These are phyloP conservation scores for Chlamydotis undulata DNA, from an alignment of 2,113 vertebrate genomes.

Conservation along the genomic window DNA sequence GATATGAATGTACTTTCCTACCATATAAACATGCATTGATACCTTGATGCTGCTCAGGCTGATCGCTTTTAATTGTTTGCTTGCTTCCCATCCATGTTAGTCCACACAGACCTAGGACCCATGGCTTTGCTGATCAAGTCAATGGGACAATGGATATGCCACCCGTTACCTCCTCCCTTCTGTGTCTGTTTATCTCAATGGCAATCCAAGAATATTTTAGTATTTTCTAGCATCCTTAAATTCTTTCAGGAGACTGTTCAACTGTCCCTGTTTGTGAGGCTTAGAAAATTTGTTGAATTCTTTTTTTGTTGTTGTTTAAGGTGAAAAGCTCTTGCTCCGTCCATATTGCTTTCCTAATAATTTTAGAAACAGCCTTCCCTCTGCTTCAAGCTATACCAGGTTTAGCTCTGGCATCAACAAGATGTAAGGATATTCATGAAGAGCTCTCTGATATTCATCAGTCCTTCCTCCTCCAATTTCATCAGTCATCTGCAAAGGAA, in stretches of 20 bases:
- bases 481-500: slow-evolving; percentile 18
- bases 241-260: background rate
- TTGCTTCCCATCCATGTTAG: background rate
- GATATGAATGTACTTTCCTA: background rate
- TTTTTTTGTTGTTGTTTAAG: background rate
- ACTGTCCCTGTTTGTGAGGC: background rate
- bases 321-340: background rate
- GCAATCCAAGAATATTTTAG: background rate
- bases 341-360: background rate
- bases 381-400: background rate
- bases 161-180: background rate
- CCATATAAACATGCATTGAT: background rate
- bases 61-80: background rate
- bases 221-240: background rate
- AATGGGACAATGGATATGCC: background rate
- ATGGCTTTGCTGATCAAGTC: background rate
- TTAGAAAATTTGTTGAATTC: fast-evolving
- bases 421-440: background rate
- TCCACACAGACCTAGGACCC: background rate
- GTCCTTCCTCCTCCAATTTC: background rate
- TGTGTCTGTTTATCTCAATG: background rate
- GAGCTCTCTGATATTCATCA: background rate
- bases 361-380: background rate
- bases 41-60: background rate
- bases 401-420: background rate